Percentiles rank a stretch among this genome's conserved stretches.
Evolutionary conservation across 2,888 invertebrate genomes (phyloP).

Genomic region (Eudemis profundana): DNA sequence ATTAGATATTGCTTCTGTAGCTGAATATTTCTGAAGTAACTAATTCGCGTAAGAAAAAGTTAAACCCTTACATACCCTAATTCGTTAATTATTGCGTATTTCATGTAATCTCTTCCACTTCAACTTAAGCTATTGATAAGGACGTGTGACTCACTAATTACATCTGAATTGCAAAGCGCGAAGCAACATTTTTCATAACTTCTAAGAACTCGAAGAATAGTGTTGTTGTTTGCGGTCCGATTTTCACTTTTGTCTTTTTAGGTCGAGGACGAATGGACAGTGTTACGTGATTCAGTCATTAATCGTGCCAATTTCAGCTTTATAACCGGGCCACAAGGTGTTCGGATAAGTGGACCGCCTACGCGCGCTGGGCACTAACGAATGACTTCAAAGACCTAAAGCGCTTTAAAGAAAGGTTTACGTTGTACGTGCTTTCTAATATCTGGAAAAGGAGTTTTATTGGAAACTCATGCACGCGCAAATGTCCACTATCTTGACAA

Average conservation of each 20-base stretch:
- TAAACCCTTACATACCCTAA: neutral
- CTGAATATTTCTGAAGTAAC: too few species aligned
- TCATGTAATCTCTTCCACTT: neutral
- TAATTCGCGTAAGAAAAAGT: neutral
- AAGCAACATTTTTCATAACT: constrained; percentile 53
- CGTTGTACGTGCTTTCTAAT: constrained; percentile 31
- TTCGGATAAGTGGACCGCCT: constrained; percentile 13
- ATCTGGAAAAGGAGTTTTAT: constrained; percentile 20
- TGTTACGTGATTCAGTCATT: constrained; percentile 61
- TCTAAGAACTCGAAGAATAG: constrained; percentile 54
- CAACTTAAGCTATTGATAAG: neutral
- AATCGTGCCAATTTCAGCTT: constrained; percentile 27
- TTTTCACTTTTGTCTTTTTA: constrained; percentile 75
- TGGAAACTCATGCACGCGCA: neutral
- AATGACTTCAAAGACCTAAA: constrained; percentile 31
- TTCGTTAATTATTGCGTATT: neutral
- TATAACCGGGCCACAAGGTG: constrained; percentile 12
- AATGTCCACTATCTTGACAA: too few species aligned
- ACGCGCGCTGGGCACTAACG: constrained; percentile 26
- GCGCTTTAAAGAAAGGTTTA: constrained; percentile 30
- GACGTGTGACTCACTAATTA: constrained; percentile 36
- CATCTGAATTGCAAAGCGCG: constrained; percentile 20
- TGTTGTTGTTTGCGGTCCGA: constrained; percentile 60
- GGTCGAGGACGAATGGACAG: constrained; percentile 74
- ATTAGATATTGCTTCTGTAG: too few species aligned